Percentiles rank a stretch among this genome's conserved stretches.
Evolutionary conservation across 1,140 invertebrate species (phyloP).

Genomic region (Gerris buenoi): DNA sequence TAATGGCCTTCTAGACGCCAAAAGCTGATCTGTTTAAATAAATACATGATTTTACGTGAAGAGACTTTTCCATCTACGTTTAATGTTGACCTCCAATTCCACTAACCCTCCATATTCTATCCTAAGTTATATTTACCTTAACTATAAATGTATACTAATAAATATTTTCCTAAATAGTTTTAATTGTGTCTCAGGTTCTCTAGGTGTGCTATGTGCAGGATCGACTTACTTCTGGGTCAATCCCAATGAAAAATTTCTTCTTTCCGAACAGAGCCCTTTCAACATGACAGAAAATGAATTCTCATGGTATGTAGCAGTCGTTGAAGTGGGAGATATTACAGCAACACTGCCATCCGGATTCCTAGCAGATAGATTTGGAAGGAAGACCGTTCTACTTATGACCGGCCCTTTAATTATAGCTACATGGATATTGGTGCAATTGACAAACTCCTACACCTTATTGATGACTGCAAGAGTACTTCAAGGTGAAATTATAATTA

Average conservation of each 20-base stretch:
- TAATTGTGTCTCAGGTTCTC: conserved; percentile 3
- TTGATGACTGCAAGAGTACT: conserved; percentile 29
- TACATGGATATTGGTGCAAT: conserved; percentile 44
- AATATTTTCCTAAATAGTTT: neutral
- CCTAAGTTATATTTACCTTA: too few relatives aligned
- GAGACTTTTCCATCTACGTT: too few relatives aligned
- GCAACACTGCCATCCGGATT: conserved; percentile 24
- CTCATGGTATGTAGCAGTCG: conserved; percentile 14
- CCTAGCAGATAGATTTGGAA: conserved; percentile 39
- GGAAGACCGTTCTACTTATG: conserved; percentile 40
- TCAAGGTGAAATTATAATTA: conserved; percentile 35
- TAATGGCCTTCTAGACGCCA: too few relatives aligned
- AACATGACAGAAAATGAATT: conserved; percentile 9
- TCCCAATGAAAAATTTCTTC: conserved; percentile 5
- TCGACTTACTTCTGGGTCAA: conserved; percentile 13
- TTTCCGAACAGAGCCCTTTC: neutral
- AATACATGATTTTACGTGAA: too few relatives aligned
- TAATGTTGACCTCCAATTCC: too few relatives aligned
- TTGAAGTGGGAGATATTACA: conserved; percentile 12
- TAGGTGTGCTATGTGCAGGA: conserved; percentile 6
- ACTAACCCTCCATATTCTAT: too few relatives aligned
- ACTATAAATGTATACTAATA: too few relatives aligned
- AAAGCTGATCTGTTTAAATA: too few relatives aligned
- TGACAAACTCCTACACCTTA: conserved; percentile 33
- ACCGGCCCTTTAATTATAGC: conserved; percentile 53